These are phyloP conservation scores for Gari tellinella DNA, from an alignment of 2,888 invertebrate genomes.

Conservation along the genomic window DNA sequence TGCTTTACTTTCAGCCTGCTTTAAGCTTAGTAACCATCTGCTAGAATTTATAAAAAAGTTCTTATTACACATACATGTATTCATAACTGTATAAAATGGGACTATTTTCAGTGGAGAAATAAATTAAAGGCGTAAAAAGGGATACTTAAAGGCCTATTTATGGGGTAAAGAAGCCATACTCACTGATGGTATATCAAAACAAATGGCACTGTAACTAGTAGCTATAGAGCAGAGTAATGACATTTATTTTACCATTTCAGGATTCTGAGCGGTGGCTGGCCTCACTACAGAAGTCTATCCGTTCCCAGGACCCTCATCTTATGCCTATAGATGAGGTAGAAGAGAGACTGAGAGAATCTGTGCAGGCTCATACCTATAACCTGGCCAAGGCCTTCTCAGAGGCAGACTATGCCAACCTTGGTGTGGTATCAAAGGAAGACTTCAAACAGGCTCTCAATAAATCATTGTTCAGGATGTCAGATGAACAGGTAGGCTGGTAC, in stretches of 20 bases:
- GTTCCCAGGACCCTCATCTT: slow-evolving; percentile 58
- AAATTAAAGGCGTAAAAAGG: too few relatives aligned
- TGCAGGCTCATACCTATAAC: slow-evolving; percentile 71
- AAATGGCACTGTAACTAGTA: neutral
- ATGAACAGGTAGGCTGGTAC: slow-evolving; percentile 76
- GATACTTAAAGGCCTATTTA: too few relatives aligned
- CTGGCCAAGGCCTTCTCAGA: slow-evolving; percentile 75
- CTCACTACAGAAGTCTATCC: slow-evolving; percentile 64
- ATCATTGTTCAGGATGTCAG: slow-evolving; percentile 72
- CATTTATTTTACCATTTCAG: slow-evolving; percentile 43
- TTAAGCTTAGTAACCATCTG: too few relatives aligned
- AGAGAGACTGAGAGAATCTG: slow-evolving; percentile 75
- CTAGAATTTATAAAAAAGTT: too few relatives aligned
- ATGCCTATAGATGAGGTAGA: slow-evolving; percentile 74
- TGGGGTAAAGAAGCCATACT: too few relatives aligned
- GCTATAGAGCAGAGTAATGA: neutral
- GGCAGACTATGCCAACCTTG: slow-evolving; percentile 81
- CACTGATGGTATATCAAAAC: neutral
- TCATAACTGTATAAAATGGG: too few relatives aligned
- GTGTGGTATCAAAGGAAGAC: slow-evolving; percentile 76
- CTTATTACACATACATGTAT: too few relatives aligned
- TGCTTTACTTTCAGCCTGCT: too few relatives aligned
- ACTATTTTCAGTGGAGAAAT: too few relatives aligned
- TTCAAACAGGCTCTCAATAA: slow-evolving; percentile 73
- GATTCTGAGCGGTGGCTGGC: slow-evolving; percentile 74